Conservation (phyloP, 2,888 invertebrate species). For the Diaperis boleti region DNA sequence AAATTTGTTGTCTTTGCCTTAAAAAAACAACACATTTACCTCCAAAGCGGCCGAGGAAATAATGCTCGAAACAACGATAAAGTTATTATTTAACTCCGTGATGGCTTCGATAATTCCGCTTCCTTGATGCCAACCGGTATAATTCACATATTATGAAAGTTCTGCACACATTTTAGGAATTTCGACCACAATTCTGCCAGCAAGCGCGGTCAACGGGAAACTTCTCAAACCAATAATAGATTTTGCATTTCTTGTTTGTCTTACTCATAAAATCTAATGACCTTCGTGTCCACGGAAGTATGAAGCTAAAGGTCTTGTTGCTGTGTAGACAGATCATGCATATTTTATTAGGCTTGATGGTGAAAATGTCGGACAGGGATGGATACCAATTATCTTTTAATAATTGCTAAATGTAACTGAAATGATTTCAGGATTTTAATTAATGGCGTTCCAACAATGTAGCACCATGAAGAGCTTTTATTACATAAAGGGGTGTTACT, state of each 20-base stretch:
- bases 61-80: slow-evolving; percentile 7
- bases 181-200: slow-evolving; percentile 7
- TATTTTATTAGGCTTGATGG: slow-evolving; percentile 34
- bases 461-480: no score
- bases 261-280: slow-evolving; percentile 21
- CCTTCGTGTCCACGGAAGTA: slow-evolving; percentile 8
- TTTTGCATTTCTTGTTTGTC: slow-evolving; percentile 17
- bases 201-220: no score
- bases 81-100: slow-evolving; percentile 3
- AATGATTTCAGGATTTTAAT: slow-evolving; percentile 22
- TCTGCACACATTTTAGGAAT: slow-evolving; percentile 20
- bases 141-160: slow-evolving; percentile 32
- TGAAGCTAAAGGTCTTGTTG: slow-evolving; percentile 21
- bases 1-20: background rate
- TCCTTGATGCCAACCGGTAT: slow-evolving; percentile 6
- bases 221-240: slow-evolving; percentile 26
- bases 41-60: background rate
- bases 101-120: slow-evolving; percentile 17
- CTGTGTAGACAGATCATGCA: slow-evolving; percentile 25
- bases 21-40: background rate
- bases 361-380: slow-evolving; percentile 27
- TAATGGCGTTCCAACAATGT: background rate
- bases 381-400: slow-evolving; percentile 34
- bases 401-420: slow-evolving; percentile 23
- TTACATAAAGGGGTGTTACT: no score